Evolutionary conservation across 2,113 vertebrate species (phyloP).

Genomic region (Dunckerocampus dactyliophorus): DNA sequence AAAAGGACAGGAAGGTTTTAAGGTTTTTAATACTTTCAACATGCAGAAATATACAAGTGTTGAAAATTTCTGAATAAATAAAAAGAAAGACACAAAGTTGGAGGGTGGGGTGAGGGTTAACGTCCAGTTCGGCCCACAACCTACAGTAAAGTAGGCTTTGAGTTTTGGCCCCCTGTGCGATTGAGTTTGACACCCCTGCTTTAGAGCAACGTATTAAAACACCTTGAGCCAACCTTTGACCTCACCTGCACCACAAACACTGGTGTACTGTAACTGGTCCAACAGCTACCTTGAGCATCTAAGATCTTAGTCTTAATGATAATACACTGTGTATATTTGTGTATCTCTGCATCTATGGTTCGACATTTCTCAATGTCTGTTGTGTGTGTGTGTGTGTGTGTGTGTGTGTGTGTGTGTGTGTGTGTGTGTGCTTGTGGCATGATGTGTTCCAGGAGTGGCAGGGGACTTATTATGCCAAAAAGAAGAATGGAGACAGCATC

Average conservation of each 20-base stretch:
- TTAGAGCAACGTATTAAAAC: conserved; percentile 27
- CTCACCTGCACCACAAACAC: conserved; percentile 5
- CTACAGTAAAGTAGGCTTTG: too few relatives aligned
- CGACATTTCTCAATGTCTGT: background rate
- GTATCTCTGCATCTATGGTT: background rate
- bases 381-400: background rate
- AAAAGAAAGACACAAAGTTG: too few relatives aligned
- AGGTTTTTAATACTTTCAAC: too few relatives aligned
- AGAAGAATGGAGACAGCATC: conserved; percentile 92
- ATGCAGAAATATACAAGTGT: too few relatives aligned
- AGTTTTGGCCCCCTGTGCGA: too few relatives aligned
- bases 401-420: background rate
- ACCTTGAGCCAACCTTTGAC: conserved; percentile 4
- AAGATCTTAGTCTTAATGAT: background rate
- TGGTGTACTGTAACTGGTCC: background rate
- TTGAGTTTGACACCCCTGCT: too few relatives aligned
- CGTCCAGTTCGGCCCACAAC: too few relatives aligned
- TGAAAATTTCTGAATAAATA: too few relatives aligned
- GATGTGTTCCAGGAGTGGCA: conserved; percentile 86
- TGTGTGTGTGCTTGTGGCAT: conserved; percentile 8
- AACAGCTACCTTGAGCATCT: background rate
- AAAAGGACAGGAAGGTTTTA: too few relatives aligned
- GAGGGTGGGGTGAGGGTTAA: too few relatives aligned
- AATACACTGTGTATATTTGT: background rate
- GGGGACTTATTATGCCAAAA: conserved; percentile 91